Conservation (phyloP, 2,113 vertebrate genomes). For the Cathartes aura region DNA sequence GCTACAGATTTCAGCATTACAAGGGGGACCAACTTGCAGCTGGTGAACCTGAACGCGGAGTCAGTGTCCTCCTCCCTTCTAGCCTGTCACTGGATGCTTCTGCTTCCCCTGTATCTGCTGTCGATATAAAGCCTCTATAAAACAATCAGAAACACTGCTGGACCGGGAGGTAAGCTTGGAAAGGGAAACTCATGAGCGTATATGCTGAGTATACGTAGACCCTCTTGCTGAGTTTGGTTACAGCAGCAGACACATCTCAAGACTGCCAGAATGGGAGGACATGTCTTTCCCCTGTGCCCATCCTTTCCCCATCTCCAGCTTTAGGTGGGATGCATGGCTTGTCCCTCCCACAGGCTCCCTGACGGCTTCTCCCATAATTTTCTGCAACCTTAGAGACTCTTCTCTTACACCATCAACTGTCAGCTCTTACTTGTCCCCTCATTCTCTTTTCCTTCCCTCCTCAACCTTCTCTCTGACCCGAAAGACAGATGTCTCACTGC, state of each 20-base stretch:
- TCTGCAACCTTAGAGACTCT: background rate
- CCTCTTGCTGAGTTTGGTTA: background rate
- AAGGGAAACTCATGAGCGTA: background rate
- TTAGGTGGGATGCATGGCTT: background rate
- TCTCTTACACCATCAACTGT: background rate
- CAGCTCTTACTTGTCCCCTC: background rate
- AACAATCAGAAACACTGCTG: background rate
- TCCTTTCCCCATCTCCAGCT: background rate
- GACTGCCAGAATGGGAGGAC: background rate
- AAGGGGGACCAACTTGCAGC: conserved; percentile 48
- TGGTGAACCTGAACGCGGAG: conserved; percentile 45
- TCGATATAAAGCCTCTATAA: background rate
- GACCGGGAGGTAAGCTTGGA: conserved; percentile 43
- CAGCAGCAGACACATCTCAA: background rate
- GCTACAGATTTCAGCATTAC: conserved; percentile 62
- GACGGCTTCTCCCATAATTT: background rate
- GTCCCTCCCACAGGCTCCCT: background rate
- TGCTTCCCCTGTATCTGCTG: conserved; percentile 35
- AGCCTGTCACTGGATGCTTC: conserved; percentile 24
- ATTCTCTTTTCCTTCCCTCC: background rate
- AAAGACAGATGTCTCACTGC: fast-evolving
- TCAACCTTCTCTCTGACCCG: background rate
- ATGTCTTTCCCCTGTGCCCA: background rate
- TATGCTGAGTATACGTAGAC: fast-evolving
- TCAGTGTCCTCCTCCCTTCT: background rate